Conservation (phyloP, 2,113 vertebrate genomes). For the Isurus oxyrinchus region DNA sequence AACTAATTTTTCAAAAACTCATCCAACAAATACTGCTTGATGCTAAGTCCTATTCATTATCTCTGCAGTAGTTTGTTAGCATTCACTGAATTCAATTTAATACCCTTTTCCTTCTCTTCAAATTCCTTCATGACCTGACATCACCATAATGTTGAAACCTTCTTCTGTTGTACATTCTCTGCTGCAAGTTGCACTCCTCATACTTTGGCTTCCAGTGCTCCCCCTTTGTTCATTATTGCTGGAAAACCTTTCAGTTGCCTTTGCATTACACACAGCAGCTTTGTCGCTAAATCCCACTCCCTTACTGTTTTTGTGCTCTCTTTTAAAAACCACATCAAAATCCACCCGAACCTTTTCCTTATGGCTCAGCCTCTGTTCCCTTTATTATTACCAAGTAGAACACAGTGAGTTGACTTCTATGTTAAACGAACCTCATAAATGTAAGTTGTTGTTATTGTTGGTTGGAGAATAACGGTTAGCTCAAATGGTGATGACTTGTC, state of each 20-base stretch:
- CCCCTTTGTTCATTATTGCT: not conserved
- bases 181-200: not conserved
- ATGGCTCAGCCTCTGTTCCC: not conserved
- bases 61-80: not conserved
- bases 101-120: not conserved
- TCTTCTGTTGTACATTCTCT: not conserved
- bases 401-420: not conserved
- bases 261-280: not conserved
- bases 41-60: not conserved
- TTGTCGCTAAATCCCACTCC: not conserved
- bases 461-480: not conserved
- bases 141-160: not conserved
- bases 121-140: not conserved
- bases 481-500: not conserved
- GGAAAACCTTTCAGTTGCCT: not conserved
- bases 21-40: not conserved
- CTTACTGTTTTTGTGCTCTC: not conserved
- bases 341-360: not conserved
- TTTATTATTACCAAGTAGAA: not conserved
- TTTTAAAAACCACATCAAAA: not conserved
- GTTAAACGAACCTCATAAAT: not conserved
- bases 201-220: not conserved
- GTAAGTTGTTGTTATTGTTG: not conserved
- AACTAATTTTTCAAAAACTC: not conserved
- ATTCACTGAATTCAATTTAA: not conserved